Percentiles rank a stretch among this genome's conserved stretches.
These are phyloP conservation scores for Prionace glauca DNA, from an alignment of 2,797 vertebrate genomes.

Conservation along the genomic window DNA sequence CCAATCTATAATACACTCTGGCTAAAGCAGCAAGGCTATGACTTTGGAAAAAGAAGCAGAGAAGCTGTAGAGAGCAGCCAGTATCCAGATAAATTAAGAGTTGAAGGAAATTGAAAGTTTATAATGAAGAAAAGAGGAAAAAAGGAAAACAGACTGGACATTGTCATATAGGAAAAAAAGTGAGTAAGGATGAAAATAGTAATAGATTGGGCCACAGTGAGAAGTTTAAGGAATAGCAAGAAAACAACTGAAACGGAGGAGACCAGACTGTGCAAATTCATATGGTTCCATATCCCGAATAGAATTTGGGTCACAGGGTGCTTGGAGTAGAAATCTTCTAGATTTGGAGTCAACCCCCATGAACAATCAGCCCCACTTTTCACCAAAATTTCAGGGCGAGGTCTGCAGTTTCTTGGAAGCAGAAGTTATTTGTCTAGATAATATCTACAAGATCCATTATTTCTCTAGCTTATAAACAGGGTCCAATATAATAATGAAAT, in stretches of 20 bases:
- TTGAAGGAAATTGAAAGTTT: background rate
- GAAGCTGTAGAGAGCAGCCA: background rate
- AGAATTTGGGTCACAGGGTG: background rate
- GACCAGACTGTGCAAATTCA: background rate
- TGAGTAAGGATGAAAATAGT: background rate
- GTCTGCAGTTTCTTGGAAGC: background rate
- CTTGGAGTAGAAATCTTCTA: background rate
- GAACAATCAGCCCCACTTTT: background rate
- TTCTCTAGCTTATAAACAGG: background rate
- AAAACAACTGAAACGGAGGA: background rate
- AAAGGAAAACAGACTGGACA: background rate
- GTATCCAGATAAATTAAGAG: background rate
- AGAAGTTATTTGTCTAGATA: background rate
- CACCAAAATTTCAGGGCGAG: background rate
- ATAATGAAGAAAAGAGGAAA: background rate
- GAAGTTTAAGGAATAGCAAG: background rate
- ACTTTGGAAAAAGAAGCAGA: background rate
- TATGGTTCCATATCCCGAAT: background rate
- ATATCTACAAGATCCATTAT: background rate
- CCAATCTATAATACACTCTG: background rate
- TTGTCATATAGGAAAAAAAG: background rate
- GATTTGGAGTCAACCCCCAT: background rate
- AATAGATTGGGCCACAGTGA: background rate
- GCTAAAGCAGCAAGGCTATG: background rate
- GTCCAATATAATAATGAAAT: background rate